phyloP scores from a whole-genome alignment of 1,140 invertebrate genomes.

The Littorina saxatilis region DNA sequence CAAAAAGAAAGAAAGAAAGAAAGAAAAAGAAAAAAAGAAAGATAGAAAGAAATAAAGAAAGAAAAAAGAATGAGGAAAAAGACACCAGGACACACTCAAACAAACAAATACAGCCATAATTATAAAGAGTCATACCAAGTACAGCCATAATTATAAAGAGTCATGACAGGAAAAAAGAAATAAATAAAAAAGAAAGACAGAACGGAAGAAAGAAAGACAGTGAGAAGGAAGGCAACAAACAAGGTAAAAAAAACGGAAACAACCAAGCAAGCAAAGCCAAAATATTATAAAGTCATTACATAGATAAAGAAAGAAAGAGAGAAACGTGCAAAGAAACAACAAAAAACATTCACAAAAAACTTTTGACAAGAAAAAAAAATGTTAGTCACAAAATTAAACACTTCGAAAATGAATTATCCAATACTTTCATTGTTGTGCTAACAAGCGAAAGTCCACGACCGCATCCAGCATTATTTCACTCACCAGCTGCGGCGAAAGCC shows the following conservation, averaged over 20 bases:
- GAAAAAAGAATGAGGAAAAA: no score
- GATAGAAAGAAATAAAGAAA: no score
- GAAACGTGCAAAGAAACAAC: no score
- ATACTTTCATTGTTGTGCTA: neutral
- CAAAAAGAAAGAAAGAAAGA: no score
- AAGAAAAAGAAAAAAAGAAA: neutral
- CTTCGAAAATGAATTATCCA: neutral
- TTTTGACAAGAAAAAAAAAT: no score
- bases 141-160: no score
- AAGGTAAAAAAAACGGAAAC: no score
- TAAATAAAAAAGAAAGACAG: neutral
- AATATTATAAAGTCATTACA: no score
- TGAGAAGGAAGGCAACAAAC: no score
- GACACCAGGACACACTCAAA: neutral
- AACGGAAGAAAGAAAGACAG: neutral
- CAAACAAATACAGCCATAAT: neutral
- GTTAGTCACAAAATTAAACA: neutral
- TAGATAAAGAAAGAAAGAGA: neutral
- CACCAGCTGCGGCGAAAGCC: constrained; percentile 6
- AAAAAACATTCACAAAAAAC: no score
- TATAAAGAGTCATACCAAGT: neutral
- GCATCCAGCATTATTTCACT: no score
- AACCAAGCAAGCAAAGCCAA: no score
- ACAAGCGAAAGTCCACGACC: neutral
- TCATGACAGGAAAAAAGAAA: neutral